These are phyloP conservation scores for Coregonus ussuriensis DNA, from an alignment of 2,797 vertebrate species.

Conservation along the genomic window DNA sequence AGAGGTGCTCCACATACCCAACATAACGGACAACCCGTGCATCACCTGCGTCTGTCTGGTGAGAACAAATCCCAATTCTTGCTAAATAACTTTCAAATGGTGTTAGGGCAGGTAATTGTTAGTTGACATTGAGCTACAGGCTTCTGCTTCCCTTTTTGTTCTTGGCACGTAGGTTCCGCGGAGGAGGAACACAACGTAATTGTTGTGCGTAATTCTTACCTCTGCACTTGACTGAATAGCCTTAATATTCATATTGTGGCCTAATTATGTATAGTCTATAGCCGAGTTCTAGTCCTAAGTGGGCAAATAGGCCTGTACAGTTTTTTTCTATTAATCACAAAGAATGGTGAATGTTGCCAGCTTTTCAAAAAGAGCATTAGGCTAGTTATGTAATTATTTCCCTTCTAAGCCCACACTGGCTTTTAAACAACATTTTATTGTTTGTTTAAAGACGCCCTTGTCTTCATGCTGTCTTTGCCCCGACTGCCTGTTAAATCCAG, in stretches of 20 bases:
- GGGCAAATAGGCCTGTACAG: not conserved
- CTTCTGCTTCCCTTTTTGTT: constrained; percentile 20
- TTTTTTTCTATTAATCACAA: not conserved
- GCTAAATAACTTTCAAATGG: not conserved
- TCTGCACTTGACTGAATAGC: constrained; percentile 32
- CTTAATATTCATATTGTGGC: constrained; percentile 19
- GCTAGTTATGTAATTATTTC: not conserved
- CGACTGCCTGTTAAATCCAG: constrained; percentile 49
- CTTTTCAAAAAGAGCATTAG: not conserved
- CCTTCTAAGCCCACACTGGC: constrained; percentile 31
- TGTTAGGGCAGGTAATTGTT: not conserved
- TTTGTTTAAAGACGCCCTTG: constrained; percentile 49
- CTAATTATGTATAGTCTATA: not conserved
- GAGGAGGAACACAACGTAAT: not conserved
- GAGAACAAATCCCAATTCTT: constrained; percentile 48
- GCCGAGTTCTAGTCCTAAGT: constrained; percentile 12
- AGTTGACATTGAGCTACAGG: not conserved
- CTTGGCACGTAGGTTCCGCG: not conserved
- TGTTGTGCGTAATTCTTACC: constrained; percentile 14
- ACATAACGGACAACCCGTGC: constrained; percentile 98
- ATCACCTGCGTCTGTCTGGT: constrained; percentile 96
- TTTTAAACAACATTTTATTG: constrained; percentile 46
- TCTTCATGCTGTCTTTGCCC: constrained; percentile 30
- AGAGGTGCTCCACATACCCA: constrained; percentile 94
- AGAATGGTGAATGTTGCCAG: not conserved